Evolutionary conservation across 1,140 invertebrate genomes (phyloP).

Genomic region (Tyrophagus putrescentiae): DNA sequence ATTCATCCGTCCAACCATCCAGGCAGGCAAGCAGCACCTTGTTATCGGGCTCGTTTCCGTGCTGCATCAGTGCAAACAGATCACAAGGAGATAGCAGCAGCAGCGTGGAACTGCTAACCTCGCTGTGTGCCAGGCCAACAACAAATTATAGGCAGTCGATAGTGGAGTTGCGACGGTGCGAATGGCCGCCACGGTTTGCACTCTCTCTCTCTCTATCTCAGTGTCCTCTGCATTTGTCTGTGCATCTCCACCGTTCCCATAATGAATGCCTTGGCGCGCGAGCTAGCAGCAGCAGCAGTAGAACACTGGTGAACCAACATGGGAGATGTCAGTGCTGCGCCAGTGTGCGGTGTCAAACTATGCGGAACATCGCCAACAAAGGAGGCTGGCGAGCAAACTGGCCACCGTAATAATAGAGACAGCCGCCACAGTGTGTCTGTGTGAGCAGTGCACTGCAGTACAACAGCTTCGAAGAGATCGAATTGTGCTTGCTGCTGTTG

Average conservation of each 20-base stretch:
- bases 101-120: no score
- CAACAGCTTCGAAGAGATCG: no score
- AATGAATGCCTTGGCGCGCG: not conserved
- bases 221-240: no score
- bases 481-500: no score
- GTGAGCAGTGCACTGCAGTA: no score
- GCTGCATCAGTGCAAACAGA: constrained; percentile 4
- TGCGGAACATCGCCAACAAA: constrained; percentile 1
- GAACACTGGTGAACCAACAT: not conserved
- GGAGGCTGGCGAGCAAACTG: constrained; percentile 1
- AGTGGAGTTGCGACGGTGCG: no score
- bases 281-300: not conserved
- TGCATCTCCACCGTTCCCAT: not conserved
- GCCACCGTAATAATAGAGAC: not conserved
- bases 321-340: not conserved
- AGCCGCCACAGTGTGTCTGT: not conserved
- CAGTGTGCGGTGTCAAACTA: constrained; percentile 1
- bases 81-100: not conserved
- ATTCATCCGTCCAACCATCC: no score
- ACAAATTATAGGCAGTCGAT: not conserved
- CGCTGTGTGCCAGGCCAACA: no score
- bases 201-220: no score
- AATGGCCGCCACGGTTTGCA: no score
- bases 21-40: no score
- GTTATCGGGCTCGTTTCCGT: constrained; percentile 7